Conservation (phyloP, 2,113 vertebrate genomes). For the Megaceryle torquata region DNA sequence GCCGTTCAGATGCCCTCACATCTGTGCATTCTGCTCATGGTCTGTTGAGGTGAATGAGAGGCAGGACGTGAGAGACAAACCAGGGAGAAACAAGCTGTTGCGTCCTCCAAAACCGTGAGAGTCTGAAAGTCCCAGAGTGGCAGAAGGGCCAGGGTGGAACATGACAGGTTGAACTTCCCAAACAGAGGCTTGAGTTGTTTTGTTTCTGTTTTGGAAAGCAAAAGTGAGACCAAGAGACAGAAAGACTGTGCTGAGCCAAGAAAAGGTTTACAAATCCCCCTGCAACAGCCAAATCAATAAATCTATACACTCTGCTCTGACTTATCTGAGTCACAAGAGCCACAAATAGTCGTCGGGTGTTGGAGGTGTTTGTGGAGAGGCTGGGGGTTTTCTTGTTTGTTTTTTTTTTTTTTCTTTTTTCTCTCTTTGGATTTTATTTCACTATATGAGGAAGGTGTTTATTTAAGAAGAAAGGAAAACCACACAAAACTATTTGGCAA, state of each 20-base stretch:
- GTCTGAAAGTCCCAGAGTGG: neutral
- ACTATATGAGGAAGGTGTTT: neutral
- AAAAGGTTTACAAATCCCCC: constrained; percentile 18
- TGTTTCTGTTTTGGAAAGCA: neutral
- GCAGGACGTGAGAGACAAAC: neutral
- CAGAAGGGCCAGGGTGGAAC: neutral
- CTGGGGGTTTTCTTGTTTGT: neutral
- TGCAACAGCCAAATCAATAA: neutral
- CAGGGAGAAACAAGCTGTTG: accelerated
- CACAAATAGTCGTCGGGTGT: neutral
- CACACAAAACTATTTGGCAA: neutral
- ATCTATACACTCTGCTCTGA: neutral
- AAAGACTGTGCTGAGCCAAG: neutral
- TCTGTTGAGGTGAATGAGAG: neutral
- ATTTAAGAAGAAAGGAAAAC: neutral
- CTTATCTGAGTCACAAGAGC: neutral
- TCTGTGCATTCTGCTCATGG: neutral
- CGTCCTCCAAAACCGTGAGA: accelerated
- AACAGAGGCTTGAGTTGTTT: neutral
- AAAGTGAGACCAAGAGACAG: neutral
- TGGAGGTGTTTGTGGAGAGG: neutral
- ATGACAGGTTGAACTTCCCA: neutral
- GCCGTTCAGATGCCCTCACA: neutral
- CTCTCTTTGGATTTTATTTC: neutral
- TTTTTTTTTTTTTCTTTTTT: neutral